phyloP scores from a whole-genome alignment of 1,140 invertebrate genomes.

The Mamestra configurata region DNA sequence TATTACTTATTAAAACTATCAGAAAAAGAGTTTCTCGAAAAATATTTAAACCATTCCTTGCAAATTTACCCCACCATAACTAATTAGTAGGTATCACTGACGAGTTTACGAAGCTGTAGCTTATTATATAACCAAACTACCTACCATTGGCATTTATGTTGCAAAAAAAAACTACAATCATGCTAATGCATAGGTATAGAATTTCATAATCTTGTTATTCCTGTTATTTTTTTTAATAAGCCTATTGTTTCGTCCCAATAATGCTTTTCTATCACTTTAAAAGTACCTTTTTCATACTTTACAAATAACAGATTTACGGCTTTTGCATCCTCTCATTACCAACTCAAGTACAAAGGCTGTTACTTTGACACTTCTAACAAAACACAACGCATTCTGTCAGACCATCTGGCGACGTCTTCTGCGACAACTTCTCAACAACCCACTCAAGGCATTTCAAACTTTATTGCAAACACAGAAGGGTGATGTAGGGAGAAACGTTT shows the following conservation, averaged over 20 bases:
- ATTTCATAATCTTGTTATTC: not conserved
- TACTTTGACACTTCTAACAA: slow-evolving; percentile 72
- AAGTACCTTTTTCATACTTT: slow-evolving; percentile 55
- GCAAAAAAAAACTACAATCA: not conserved
- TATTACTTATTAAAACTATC: too few relatives aligned
- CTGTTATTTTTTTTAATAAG: not conserved
- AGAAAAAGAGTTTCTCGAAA: too few relatives aligned
- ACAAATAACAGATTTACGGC: slow-evolving; percentile 71
- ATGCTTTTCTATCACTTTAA: slow-evolving; percentile 32
- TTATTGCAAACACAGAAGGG: slow-evolving; percentile 37
- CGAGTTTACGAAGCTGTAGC: too few relatives aligned
- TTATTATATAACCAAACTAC: not conserved
- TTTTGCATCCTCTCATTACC: slow-evolving; percentile 60
- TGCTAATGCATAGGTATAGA: not conserved
- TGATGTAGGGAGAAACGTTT: not conserved
- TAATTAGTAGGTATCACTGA: too few relatives aligned
- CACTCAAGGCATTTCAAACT: slow-evolving; percentile 18
- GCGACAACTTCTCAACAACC: not conserved
- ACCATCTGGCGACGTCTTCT: slow-evolving; percentile 72
- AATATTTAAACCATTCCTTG: too few relatives aligned
- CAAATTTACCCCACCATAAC: too few relatives aligned
- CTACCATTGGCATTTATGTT: not conserved
- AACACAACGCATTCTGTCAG: slow-evolving; percentile 66
- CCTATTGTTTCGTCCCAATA: slow-evolving; percentile 2
- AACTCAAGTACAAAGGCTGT: slow-evolving; percentile 69